A percentile compares a stretch with the other conserved stretches of the same genome.
Conservation (phyloP, 2,797 vertebrate species). For the Schizopygopsis pylzovi region DNA sequence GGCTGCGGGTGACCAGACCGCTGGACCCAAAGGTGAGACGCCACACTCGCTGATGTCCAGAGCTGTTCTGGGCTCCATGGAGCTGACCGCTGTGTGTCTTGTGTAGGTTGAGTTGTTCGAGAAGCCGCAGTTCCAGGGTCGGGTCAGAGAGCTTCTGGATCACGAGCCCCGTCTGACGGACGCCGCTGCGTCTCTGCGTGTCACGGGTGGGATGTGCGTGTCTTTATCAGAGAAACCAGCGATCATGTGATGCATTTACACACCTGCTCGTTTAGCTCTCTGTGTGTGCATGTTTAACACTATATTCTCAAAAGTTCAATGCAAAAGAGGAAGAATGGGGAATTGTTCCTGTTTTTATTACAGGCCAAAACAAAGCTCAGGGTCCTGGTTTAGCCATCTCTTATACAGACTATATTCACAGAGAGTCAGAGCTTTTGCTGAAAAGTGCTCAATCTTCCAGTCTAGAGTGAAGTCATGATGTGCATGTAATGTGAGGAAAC, state of each 20-base stretch:
- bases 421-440: neutral
- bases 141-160: conserved; percentile 77
- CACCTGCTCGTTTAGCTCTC: neutral
- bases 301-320: neutral
- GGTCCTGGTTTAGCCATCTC: neutral
- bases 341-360: neutral
- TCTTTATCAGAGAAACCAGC: neutral
- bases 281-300: neutral
- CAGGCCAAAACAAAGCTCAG: neutral
- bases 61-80: neutral
- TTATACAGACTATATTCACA: neutral
- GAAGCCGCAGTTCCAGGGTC: conserved; percentile 77
- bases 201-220: conserved; percentile 86
- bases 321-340: no score
- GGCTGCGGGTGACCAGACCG: conserved; percentile 84
- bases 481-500: neutral
- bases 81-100: conserved; percentile 43
- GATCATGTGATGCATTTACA: neutral
- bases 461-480: no score
- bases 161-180: conserved; percentile 73
- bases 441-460: neutral
- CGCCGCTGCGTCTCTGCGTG: conserved; percentile 78
- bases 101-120: conserved; percentile 84
- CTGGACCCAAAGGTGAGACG: conserved; percentile 83
- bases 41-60: neutral